Evolutionary conservation across 2,888 invertebrate genomes (phyloP), one percentile per base, ranked within the genome.

Genomic region (Protonemura montana): DNA sequence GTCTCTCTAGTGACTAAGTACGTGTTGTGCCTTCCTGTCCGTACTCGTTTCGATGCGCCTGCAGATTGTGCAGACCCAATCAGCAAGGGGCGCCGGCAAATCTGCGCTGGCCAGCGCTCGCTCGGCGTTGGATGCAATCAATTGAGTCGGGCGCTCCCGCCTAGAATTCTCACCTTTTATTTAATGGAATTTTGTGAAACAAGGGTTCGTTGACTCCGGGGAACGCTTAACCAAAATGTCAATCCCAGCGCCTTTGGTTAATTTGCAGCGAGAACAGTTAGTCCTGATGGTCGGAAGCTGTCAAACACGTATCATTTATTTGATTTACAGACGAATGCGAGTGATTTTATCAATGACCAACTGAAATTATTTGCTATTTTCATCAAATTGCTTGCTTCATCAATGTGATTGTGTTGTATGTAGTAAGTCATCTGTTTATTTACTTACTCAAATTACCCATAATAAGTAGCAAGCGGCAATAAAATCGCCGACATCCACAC

Each of bases 371-470:
- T 59, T 59, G 1, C 59, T 10, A 59, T 59, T 59, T 59, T 2
- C 59, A 10, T 59, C 13, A 21, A 59, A 7, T 59, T 21, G 59
- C 59, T 59, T 59, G 59, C 13, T 16, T 59, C 59, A 10, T 59
- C 59, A 21, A 10, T 13, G 3, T 21, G 16, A 59, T 59, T 21
- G 21, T 59, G 59, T 21, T 2, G 16, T 59, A 35, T n/a, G 59
- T 10, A 59, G 59, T 59, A 59, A 59, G 59, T 59, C 59, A 59
- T 21, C 41, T 41, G 59, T 59, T 59, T 59, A 59, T 59, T 59
- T 59, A 59, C 59, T 59, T 59, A 59, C 59, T 59, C 13, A 59
- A 35, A 59, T 59, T 59, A 59, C 59, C 59, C 59, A 59, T 59
- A 21, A 59, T 59, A 59, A 59, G 59, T 59, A 21, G 59, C 21